phyloP scores from a whole-genome alignment of 2,888 invertebrate genomes.

The Ectemnius lituratus region DNA sequence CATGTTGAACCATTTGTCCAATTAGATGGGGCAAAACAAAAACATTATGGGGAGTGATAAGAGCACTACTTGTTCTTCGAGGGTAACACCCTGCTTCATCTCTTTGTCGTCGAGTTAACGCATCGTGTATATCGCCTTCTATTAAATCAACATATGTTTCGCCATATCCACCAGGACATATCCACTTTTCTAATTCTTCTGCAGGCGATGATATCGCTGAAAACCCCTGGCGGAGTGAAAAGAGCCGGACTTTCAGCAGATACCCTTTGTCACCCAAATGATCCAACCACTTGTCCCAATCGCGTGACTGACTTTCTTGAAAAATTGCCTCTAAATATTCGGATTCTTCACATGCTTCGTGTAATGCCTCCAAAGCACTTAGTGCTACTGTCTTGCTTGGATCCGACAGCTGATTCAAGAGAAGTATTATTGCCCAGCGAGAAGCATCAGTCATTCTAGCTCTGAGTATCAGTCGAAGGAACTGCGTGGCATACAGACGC shows the following conservation, averaged over 20 bases:
- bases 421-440: constrained; percentile 91
- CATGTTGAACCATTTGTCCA: constrained; percentile 89
- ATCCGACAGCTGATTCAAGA: constrained; percentile 92
- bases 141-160: constrained; percentile 90
- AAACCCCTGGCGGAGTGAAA: constrained; percentile 79
- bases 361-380: constrained; percentile 89
- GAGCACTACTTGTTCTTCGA: constrained; percentile 82
- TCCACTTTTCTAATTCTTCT: constrained; percentile 75
- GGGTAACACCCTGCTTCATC: constrained; percentile 88
- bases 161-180: constrained; percentile 70
- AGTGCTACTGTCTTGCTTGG: constrained; percentile 88
- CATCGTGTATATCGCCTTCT: constrained; percentile 93
- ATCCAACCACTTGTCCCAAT: constrained; percentile 77
- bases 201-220: constrained; percentile 75
- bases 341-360: constrained; percentile 94
- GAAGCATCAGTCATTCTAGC: constrained; percentile 87
- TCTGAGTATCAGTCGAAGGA: constrained; percentile 91
- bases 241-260: constrained; percentile 79
- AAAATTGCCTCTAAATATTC: constrained; percentile 70
- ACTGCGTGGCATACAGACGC: constrained; percentile 93
- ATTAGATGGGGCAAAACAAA: constrained; percentile 88
- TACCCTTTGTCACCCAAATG: constrained; percentile 81
- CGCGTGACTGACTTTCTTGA: constrained; percentile 61
- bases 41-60: constrained; percentile 79
- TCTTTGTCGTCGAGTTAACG: constrained; percentile 90